A percentile compares a stretch with the other conserved stretches of the same genome.
These are phyloP conservation scores for Allacma fusca DNA, from an alignment of 2,888 invertebrate species.

Conservation along the genomic window DNA sequence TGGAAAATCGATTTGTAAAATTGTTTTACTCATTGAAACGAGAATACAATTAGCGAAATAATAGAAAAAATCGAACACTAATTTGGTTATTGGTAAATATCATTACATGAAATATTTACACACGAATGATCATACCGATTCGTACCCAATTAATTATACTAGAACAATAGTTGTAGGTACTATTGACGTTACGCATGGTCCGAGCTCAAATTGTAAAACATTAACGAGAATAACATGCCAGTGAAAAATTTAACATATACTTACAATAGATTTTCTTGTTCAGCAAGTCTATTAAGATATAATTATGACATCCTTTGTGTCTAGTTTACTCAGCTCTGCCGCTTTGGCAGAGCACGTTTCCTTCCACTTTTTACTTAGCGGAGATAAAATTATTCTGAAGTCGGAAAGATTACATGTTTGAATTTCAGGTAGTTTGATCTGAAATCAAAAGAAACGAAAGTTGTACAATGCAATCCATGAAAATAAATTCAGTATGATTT, in stretches of 20 bases:
- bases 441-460: background rate
- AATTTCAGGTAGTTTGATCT: constrained; percentile 40
- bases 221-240: constrained; percentile 3
- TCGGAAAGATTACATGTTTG: constrained; percentile 32
- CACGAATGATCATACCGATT: background rate
- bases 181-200: background rate
- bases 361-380: constrained; percentile 38
- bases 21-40: background rate
- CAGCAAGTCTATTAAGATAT: background rate
- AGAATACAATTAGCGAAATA: background rate
- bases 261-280: background rate
- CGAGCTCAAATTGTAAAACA: background rate
- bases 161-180: background rate
- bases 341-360: constrained; percentile 19
- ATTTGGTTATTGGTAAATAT: background rate
- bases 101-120: background rate
- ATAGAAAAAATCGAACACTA: constrained; percentile 2
- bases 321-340: constrained; percentile 2
- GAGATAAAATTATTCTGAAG: constrained; percentile 32
- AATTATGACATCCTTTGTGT: background rate
- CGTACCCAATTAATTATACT: background rate
- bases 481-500: no score
- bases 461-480: no score
- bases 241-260: background rate
- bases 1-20: background rate